These are phyloP conservation scores for Gymnoscopelus microlampas DNA, from an alignment of 2,797 vertebrate species.

Conservation along the genomic window DNA sequence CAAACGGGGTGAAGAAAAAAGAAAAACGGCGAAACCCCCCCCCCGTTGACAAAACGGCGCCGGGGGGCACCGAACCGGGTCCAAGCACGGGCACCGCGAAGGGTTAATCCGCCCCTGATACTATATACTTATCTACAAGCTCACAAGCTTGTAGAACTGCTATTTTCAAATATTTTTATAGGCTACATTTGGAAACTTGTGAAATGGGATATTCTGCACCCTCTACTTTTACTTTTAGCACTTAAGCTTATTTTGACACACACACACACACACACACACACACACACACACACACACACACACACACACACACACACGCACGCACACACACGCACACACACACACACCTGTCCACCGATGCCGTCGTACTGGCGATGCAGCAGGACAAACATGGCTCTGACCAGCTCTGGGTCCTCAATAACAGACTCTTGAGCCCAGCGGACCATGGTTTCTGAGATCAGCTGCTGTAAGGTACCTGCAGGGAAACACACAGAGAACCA, in stretches of 20 bases:
- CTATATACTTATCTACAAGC: no score
- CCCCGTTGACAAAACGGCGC: no score
- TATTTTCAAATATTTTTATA: no score
- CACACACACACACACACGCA: neutral
- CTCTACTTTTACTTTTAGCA: no score
- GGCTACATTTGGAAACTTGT: no score
- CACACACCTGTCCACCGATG: slow-evolving; percentile 86
- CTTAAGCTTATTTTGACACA: neutral
- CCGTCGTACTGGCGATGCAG: slow-evolving; percentile 95
- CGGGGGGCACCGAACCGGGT: no score
- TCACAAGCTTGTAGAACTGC: no score
- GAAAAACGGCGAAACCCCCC: no score
- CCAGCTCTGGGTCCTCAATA: slow-evolving; percentile 94
- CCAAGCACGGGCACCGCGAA: no score
- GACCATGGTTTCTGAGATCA: slow-evolving; percentile 96
- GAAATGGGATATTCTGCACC: no score
- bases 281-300: neutral
- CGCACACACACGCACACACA: neutral
- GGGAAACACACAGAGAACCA: slow-evolving; percentile 1
- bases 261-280: neutral
- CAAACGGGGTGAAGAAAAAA: no score
- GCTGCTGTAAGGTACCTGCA: slow-evolving; percentile 90
- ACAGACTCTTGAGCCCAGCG: slow-evolving; percentile 96
- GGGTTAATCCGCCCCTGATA: no score
- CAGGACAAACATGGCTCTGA: slow-evolving; percentile 95